phyloP scores from a whole-genome alignment of 1,140 invertebrate species.

The Asbolus verrucosus region DNA sequence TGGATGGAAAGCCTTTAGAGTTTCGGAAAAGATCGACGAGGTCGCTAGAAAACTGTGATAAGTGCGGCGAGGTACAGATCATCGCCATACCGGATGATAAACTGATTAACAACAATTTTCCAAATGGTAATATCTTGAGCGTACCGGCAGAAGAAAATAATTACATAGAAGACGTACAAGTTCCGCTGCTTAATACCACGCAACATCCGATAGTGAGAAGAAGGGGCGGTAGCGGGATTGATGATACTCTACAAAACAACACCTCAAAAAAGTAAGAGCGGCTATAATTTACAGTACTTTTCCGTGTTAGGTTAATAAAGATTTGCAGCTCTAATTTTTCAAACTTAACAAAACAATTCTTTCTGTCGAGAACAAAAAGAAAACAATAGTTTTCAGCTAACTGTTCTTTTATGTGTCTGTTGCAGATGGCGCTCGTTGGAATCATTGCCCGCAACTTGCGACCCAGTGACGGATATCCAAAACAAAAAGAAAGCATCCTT shows the following conservation, averaged over 20 bases:
- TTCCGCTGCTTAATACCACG: conserved; percentile 67
- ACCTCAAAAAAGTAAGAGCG: conserved; percentile 67
- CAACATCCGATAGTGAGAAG: conserved; percentile 55
- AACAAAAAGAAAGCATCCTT: conserved; percentile 71
- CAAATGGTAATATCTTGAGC: conserved; percentile 69
- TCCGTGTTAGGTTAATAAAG: no score
- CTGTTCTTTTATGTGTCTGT: no score
- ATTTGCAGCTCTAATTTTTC: no score
- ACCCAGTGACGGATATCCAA: conserved; percentile 62
- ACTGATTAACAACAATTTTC: conserved; percentile 69
- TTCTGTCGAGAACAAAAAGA: no score
- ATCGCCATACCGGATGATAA: conserved; percentile 66
- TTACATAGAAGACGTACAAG: conserved; percentile 66
- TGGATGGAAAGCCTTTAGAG: conserved; percentile 56
- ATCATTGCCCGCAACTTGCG: conserved; percentile 67
- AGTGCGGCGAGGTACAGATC: conserved; percentile 63
- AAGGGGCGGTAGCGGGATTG: conserved; percentile 57
- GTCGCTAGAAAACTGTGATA: conserved; percentile 65
- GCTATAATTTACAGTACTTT: no score
- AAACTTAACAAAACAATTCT: no score
- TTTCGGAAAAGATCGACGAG: conserved; percentile 57
- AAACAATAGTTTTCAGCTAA: no score
- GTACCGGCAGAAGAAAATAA: conserved; percentile 58
- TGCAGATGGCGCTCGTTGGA: conserved; percentile 82
- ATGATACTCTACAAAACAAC: conserved; percentile 56